These are phyloP conservation scores for Astyanax mexicanus DNA, from an alignment of 2,797 vertebrate species.

Conservation along the genomic window DNA sequence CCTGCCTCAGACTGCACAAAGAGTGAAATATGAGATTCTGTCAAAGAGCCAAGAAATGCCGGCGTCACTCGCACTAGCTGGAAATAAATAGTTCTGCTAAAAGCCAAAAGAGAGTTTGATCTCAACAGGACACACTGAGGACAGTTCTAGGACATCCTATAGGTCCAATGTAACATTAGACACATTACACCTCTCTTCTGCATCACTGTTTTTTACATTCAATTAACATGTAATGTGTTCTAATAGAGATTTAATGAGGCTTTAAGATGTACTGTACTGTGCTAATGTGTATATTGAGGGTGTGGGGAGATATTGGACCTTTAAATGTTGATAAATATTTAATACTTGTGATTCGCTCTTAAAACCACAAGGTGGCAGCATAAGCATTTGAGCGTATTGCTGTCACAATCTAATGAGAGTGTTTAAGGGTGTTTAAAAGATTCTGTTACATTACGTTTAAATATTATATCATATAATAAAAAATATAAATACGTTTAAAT, in stretches of 20 bases:
- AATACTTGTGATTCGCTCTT: not conserved
- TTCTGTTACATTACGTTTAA: too few species aligned
- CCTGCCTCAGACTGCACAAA: slow-evolving; percentile 6
- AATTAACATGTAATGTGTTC: not conserved
- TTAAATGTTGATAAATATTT: not conserved
- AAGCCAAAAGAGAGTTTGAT: not conserved
- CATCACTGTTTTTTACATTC: not conserved
- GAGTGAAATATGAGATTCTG: slow-evolving; percentile 21
- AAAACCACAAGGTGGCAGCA: slow-evolving; percentile 29
- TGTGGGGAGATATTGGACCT: not conserved
- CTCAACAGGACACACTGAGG: not conserved
- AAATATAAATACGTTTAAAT: too few species aligned
- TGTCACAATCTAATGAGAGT: too few species aligned
- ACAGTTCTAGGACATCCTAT: not conserved
- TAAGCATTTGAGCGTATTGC: not conserved
- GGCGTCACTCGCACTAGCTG: not conserved
- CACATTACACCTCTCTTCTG: not conserved
- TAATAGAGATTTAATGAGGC: not conserved
- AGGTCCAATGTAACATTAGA: not conserved
- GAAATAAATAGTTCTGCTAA: slow-evolving; percentile 29
- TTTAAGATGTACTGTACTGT: not conserved
- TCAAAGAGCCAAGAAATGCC: slow-evolving; percentile 1
- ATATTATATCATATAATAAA: too few species aligned
- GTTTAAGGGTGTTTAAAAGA: too few species aligned
- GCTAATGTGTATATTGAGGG: not conserved